A percentile compares a stretch with the other conserved stretches of the same genome.
Conservation (phyloP, 1,140 invertebrate genomes). For the Drosophila funebris region DNA sequence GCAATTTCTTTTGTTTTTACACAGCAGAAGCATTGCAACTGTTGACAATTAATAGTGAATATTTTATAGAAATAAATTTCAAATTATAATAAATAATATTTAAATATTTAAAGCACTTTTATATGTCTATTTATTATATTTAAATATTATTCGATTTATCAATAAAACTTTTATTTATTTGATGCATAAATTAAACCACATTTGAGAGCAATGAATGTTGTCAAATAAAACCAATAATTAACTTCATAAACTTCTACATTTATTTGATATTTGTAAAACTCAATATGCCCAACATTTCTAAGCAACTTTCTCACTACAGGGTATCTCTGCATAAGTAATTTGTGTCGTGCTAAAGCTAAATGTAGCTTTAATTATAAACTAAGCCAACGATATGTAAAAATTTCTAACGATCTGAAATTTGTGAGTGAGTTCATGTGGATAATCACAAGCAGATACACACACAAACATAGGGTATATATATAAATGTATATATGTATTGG, state of each 20-base stretch:
- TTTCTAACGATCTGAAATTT: conserved; percentile 34
- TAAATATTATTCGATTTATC: too few species aligned
- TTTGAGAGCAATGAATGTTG: too few species aligned
- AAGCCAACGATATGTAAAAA: conserved; percentile 41
- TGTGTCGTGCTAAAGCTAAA: neutral
- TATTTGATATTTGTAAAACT: neutral
- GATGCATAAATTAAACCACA: too few species aligned
- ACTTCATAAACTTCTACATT: too few species aligned
- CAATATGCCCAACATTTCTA: neutral
- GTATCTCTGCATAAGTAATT: neutral
- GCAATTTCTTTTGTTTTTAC: neutral
- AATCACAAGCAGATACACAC: conserved; percentile 11
- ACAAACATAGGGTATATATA: conserved; percentile 13
- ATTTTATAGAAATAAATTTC: neutral
- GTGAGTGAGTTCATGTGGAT: conserved; percentile 30
- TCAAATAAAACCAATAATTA: too few species aligned
- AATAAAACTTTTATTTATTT: too few species aligned
- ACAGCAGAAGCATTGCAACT: neutral
- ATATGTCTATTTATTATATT: too few species aligned
- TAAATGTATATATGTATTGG: conserved; percentile 34
- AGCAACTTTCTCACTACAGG: neutral
- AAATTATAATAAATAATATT: too few species aligned
- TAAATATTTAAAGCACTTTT: too few species aligned
- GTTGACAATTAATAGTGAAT: neutral
- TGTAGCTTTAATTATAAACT: conserved; percentile 44